Evolutionary conservation across 1,140 invertebrate genomes (phyloP).

Genomic region (Cotesia chilonis): DNA sequence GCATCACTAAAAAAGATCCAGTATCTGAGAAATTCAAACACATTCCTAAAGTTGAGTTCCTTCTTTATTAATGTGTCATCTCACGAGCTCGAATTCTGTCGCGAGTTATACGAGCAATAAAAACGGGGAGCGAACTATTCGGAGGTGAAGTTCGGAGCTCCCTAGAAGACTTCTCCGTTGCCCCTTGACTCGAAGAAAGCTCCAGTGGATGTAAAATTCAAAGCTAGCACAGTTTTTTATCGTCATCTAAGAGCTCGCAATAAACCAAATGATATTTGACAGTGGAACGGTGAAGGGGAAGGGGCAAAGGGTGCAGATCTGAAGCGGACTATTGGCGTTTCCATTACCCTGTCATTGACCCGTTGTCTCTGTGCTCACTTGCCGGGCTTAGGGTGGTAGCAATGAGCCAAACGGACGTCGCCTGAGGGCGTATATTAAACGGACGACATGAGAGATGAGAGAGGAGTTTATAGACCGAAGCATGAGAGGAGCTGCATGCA

Average conservation of each 20-base stretch:
- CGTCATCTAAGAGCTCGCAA: neutral
- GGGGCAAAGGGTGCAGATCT: constrained; percentile 16
- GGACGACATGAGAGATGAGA: constrained; percentile 21
- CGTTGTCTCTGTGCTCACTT: constrained; percentile 14
- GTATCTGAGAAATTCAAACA: too few relatives aligned
- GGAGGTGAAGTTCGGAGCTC: too few relatives aligned
- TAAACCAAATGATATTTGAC: constrained; percentile 31
- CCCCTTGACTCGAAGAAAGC: too few relatives aligned
- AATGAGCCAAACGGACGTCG: constrained; percentile 27
- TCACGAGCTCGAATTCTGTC: too few relatives aligned
- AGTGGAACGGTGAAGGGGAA: neutral
- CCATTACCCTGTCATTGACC: constrained; percentile 35
- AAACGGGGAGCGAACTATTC: too few relatives aligned
- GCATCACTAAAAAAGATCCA: too few relatives aligned
- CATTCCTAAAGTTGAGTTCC: too few relatives aligned
- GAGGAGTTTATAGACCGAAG: neutral
- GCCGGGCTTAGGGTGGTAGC: neutral
- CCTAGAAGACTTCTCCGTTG: too few relatives aligned
- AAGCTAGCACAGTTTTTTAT: constrained; percentile 20
- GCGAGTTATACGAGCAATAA: too few relatives aligned
- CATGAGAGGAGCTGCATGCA: neutral
- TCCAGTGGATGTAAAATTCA: neutral
- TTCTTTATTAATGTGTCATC: too few relatives aligned
- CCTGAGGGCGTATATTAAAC: constrained; percentile 28
- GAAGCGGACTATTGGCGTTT: constrained; percentile 33